These are phyloP conservation scores for Sciurus niger DNA, from an alignment of 2,113 vertebrate genomes.

Conservation along the genomic window DNA sequence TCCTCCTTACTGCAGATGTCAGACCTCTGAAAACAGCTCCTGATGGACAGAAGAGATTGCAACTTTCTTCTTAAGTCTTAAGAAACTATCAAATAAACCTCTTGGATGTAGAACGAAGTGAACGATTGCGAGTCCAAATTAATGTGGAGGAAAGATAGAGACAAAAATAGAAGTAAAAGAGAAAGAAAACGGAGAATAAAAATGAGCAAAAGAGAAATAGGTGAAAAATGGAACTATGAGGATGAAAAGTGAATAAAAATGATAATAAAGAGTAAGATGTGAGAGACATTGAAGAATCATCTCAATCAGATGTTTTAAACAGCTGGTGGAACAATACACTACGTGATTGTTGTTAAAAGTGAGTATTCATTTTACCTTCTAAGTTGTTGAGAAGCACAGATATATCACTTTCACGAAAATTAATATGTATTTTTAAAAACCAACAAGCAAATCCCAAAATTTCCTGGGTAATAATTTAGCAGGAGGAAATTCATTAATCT, in stretches of 20 bases:
- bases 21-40: neutral
- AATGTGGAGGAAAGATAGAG: neutral
- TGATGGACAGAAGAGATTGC: neutral
- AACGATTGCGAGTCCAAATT: neutral
- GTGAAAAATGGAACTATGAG: neutral
- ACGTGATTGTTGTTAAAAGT: neutral
- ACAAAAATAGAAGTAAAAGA: neutral
- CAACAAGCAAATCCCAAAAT: neutral
- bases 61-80: neutral
- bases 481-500: constrained; percentile 44
- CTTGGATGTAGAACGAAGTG: neutral
- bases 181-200: neutral
- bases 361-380: constrained; percentile 6
- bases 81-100: neutral
- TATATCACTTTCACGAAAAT: constrained; percentile 46
- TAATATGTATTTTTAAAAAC: neutral
- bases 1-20: neutral
- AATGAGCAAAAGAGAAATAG: neutral
- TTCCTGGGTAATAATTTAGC: constrained; percentile 61
- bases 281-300: neutral
- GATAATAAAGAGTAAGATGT: neutral
- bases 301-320: neutral
- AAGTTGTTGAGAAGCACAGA: neutral
- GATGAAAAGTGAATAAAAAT: constrained; percentile 13
- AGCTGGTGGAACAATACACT: neutral